Base-by-base conservation (phyloP, 37 sponge, comb jelly and placozoan species). In the Amphimedon queenslandica region DNA sequence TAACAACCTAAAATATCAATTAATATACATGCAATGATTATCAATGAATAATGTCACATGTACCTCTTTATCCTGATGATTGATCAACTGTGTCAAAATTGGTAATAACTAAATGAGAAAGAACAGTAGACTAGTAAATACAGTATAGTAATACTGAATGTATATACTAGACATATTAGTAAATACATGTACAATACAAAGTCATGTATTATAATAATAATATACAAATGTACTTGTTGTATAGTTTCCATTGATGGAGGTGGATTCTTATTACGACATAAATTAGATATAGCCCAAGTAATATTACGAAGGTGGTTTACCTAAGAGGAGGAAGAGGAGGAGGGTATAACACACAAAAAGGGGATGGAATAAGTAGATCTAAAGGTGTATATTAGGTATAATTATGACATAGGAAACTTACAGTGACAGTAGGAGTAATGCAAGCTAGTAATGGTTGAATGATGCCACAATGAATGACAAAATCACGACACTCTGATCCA, bases 211-310 rank as follows among this genome's bases (percentile, higher is more conserved):
- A 47, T 47, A 47, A 47, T 47, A 47, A 47, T 47, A 47, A 47
- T 47, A 47, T 47, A 47, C 53, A 47, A 47, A 40, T 23, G 35
- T 37, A 95, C 92, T 81, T 89, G 87, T 42, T 81, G 72, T 0
- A 86, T 84, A 21, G 94, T 83, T 42, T 98, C 95, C 23, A 85
- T 51, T 3, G 93, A 69, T 20, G 99, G 95, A 13, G 95, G 84
- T 37, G 99, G 99, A 69, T 82, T 87, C 84, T 94, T 94, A 80
- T 97, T 88, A 8, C 99, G 69, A 71, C 99, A 97, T 11, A 97
- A 57, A 73, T 94, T 97, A 42, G 94, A 90, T 31, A 97, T 53
- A 2, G 92, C 83, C 99, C 99, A 97, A 25, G 90, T 77, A 1
- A 91, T 63, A 63, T 94, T 97, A 4, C 97, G 67, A 16, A 96